Base-by-base conservation (phyloP, 1,140 invertebrate species). In the Eufriesea mexicana region DNA sequence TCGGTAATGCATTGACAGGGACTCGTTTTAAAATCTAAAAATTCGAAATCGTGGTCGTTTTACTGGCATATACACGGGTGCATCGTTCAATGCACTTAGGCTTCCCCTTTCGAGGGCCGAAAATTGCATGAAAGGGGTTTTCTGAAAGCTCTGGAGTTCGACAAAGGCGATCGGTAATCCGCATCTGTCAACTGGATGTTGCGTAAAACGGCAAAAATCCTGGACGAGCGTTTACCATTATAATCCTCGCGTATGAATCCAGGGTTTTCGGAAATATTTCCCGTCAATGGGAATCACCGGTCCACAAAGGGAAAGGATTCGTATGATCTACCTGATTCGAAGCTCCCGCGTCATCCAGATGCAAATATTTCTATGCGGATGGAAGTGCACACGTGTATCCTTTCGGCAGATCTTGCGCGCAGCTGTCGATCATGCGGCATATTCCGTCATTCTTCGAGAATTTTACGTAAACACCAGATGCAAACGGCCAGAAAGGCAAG, bases 391-490 rank as follows among this genome's bases (percentile, higher is more conserved):
- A 25, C 35, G 64, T 8, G 59, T 61, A 14, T 12, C 10, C 16
- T 62, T 61, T 68, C n/a, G 49, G 25, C 28, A 23, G 16, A 23
- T n/a, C 28, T n/a, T 71, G 23, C 4, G 20, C 54, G 71, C 86
- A 87, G 85, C 85, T 87, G 85, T 57, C 59, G 78, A 82, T 81
- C 55, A 45, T 28, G 23, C 75, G 77, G 28, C 20, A 70, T 84
- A 66, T 90, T 87, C 79, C 83, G 89, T 89, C 88, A 87, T 90
- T 64, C 61, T 84, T 45, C 7, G 51, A 68, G 84, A 59, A 83
- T 90, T 92, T 93, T 92, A 85, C 92, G 91, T 85, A 93, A 93
- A 93, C 86, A 91, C 89, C 92, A 89, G 91, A 84, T 92, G 90
- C 83, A 84, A 80, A 42, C 84, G 81, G 84, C 83, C 83, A 28